Percentiles rank a stretch among this genome's conserved stretches.
phyloP scores from a whole-genome alignment of 2,888 invertebrate genomes.

The Drosophila nigricruria region DNA sequence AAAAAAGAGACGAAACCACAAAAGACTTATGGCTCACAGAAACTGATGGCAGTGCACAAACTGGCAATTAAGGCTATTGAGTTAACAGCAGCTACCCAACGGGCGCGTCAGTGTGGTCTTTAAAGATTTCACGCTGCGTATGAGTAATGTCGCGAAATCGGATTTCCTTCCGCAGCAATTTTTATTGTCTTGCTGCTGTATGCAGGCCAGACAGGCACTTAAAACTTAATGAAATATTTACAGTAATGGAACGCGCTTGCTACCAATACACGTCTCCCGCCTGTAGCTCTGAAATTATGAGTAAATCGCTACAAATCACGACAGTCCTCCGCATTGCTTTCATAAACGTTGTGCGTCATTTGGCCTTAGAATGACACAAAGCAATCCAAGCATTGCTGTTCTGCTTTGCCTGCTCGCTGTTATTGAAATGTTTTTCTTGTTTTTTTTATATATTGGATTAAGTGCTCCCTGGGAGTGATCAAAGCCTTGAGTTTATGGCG shows the following conservation, averaged over 20 bases:
- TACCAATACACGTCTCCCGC: slow-evolving; percentile 38
- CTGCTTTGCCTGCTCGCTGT: slow-evolving; percentile 8
- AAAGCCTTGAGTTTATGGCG: slow-evolving; percentile 39
- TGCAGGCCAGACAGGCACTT: slow-evolving; percentile 68
- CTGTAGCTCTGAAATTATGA: slow-evolving; percentile 46
- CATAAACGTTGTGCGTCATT: slow-evolving; percentile 52
- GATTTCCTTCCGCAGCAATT: slow-evolving; percentile 35
- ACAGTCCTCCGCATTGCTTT: slow-evolving; percentile 59
- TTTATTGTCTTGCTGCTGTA: slow-evolving; percentile 67
- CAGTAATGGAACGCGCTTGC: slow-evolving; percentile 61
- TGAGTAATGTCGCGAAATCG: slow-evolving; percentile 66
- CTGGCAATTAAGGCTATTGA: slow-evolving; percentile 73
- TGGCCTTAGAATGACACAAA: slow-evolving; percentile 9
- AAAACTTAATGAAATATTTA: slow-evolving; percentile 80
- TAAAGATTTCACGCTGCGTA: slow-evolving; percentile 69
- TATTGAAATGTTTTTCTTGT: slow-evolving; percentile 39
- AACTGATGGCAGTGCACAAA: slow-evolving; percentile 36
- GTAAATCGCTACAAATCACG: slow-evolving; percentile 74
- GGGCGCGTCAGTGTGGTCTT: slow-evolving; percentile 30
- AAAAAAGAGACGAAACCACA: slow-evolving; percentile 28
- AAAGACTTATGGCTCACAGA: slow-evolving; percentile 36
- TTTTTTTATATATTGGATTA: slow-evolving; percentile 1
- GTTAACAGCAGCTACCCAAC: slow-evolving; percentile 28
- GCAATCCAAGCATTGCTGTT: slow-evolving; percentile 3
- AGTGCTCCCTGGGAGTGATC: slow-evolving; percentile 36